Base-by-base conservation (phyloP, 1,140 invertebrate genomes). In the Zaprionus capensis region DNA sequence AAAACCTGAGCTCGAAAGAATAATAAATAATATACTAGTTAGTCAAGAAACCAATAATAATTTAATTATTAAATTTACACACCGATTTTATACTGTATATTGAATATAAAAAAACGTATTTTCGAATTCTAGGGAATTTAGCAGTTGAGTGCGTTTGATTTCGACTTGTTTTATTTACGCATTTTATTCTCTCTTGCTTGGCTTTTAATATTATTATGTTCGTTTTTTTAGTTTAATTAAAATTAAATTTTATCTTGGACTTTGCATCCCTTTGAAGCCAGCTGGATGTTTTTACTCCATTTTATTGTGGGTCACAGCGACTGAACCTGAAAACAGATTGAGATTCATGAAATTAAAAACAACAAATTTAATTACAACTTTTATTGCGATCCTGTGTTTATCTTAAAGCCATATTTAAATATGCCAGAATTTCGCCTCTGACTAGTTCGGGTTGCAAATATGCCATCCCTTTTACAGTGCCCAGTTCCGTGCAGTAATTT, bases 291-390 rank as follows among this genome's bases (percentile, higher is more conserved):
- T 64, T 65, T 28, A 26, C 41, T 65, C 22, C 49, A 58, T 64
- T 71, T 65, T 55, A 59, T 71, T 71, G 56, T 53, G 38, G 38
- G 41, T 59, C 56, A 5, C 22, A 14, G 31, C 3, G 36, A 12
- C 20, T 22, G 17, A 22, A 9, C 11, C 24, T 17, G 15, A 34
- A 49, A 71, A 51, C 20, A 59, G 9, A 67, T 41, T 61, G 12
- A 55, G 57, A 69, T 62, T 74, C 49, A 57, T 70, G 22, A 41
- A 70, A 49, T 38, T 62, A n/a, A n/a, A 57, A 66, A 58, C 11
- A 62, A 9, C 15, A 20, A 53, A 67, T 68, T 55, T 73, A 61
- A 73, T 73, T 61, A 62, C n/a, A 55, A 34, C 22, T 69, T 62
- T 36, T 61, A 44, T 28, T 56, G 17, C 49, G 24, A 31, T 31